Base-by-base conservation (phyloP, 2,888 invertebrate genomes). In the Agrypnus murinus region DNA sequence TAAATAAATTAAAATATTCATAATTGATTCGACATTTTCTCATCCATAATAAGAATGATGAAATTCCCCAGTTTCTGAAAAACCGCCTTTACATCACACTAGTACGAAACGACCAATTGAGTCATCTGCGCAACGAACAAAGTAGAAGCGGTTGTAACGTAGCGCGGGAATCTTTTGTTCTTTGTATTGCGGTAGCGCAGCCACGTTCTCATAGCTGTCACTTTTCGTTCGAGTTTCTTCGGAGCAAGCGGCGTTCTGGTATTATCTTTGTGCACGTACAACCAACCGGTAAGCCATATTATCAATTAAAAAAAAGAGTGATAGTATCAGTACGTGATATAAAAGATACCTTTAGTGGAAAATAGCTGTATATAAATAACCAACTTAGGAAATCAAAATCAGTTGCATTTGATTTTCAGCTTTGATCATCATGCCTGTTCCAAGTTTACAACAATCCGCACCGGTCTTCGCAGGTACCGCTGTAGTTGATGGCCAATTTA, bases 401-500 rank as follows among this genome's bases (percentile, higher is more conserved):
- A 40, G 63, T 63, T 38, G 63, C 58, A 40, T 38, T 57, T 38
- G 38, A 59, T 58, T 36, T 58, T 36, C 57, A 63, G 62, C 15
- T 53, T 19, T 38, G 60, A 6, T 19, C 40, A 77, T 36, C 71
- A 84, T 84, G 84, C 79, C 84, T 68, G 81, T 81, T 55, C 90
- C 91, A 72, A 87, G 88, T 78, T 82, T 93, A 75, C 92, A 92
- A 79, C 91, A 92, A 81, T 90, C 91, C 78, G 96, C 96, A 9
- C 96, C 96, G 0, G 88, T 89, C 81, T 96, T 95, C 88, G 88
- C 89, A 80, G 91, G 93, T 76, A 92, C 91, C 45, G 95, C 96
- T 58, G 95, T 96, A 31, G 90, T 95, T 25, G 90, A 95, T 81
- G 93, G 93, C 12, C 90, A 93, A 83, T 96, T 96, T 87, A 94